These are phyloP conservation scores for Elegia similella DNA, from an alignment of 2,888 invertebrate species.

Conservation along the genomic window DNA sequence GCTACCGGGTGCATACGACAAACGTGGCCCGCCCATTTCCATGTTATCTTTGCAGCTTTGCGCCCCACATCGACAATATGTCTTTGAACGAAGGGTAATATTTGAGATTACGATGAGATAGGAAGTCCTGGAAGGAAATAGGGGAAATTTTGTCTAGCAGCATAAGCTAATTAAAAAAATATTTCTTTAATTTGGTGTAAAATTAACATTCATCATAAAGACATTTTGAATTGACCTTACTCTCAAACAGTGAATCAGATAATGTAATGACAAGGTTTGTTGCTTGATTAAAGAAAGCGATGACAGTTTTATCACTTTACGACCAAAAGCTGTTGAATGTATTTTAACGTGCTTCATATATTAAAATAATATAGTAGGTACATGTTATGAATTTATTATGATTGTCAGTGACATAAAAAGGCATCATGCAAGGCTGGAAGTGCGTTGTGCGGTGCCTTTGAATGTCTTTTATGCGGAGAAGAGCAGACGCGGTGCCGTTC, in stretches of 20 bases:
- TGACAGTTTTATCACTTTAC: not conserved
- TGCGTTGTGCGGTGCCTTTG: conserved; percentile 58
- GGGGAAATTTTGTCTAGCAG: too few relatives aligned
- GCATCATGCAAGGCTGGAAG: conserved; percentile 6
- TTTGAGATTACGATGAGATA: too few relatives aligned
- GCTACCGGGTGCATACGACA: too few relatives aligned
- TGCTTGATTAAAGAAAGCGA: not conserved
- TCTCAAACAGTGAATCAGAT: not conserved
- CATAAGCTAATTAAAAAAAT: too few relatives aligned
- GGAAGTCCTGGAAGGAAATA: too few relatives aligned
- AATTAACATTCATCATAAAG: not conserved
- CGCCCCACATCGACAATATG: too few relatives aligned
- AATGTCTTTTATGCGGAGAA: conserved; percentile 49
- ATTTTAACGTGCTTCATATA: not conserved
- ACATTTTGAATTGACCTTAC: not conserved
- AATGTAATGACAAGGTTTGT: not conserved
- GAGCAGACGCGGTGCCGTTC: conserved; percentile 49
- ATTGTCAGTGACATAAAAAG: conserved; percentile 10
- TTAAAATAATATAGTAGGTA: not conserved
- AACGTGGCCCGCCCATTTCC: too few relatives aligned
- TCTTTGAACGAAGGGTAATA: too few relatives aligned
- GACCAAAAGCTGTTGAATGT: not conserved
- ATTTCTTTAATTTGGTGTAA: too few relatives aligned
- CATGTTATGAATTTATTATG: not conserved
- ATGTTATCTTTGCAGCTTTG: too few relatives aligned